Evolutionary conservation across 2,888 invertebrate genomes (phyloP).

Genomic region (Pseudococcus viburni): DNA sequence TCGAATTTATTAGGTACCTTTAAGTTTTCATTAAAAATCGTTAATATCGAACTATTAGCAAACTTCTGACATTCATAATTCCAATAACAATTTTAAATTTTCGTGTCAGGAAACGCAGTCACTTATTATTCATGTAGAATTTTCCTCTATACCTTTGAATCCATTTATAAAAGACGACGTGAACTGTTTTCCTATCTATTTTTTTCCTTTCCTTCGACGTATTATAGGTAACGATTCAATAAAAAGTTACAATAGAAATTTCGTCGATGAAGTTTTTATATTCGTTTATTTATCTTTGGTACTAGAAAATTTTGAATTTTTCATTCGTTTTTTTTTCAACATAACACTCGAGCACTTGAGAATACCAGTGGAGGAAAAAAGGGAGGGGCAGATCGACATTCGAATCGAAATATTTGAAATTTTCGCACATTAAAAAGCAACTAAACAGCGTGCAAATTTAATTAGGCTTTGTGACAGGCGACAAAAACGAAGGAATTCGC

Average conservation of each 20-base stretch:
- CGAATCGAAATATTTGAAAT: not conserved
- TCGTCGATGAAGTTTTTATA: not conserved
- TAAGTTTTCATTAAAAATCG: not conserved
- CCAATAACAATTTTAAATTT: constrained; percentile 40
- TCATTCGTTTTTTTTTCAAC: not conserved
- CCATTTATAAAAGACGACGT: constrained; percentile 24
- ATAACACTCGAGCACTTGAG: too few relatives aligned
- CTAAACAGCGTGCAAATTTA: not conserved
- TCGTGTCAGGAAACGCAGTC: constrained; percentile 53
- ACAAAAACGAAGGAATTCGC: not conserved
- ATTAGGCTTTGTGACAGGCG: not conserved
- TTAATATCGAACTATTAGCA: constrained; percentile 1
- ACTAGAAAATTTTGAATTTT: not conserved
- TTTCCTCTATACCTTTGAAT: constrained; percentile 37
- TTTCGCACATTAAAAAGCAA: not conserved
- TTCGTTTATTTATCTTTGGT: not conserved
- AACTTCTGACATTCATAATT: not conserved
- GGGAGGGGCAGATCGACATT: too few relatives aligned
- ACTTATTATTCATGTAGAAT: constrained; percentile 44
- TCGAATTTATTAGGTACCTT: too few relatives aligned
- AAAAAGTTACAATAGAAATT: not conserved
- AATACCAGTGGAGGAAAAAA: too few relatives aligned
- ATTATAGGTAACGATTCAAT: not conserved
- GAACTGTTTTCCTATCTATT: constrained; percentile 11
- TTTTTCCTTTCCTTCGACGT: not conserved